Percentiles rank a stretch among this genome's conserved stretches.
Conservation (phyloP, 2,888 invertebrate genomes). For the Leucozona laternaria region DNA sequence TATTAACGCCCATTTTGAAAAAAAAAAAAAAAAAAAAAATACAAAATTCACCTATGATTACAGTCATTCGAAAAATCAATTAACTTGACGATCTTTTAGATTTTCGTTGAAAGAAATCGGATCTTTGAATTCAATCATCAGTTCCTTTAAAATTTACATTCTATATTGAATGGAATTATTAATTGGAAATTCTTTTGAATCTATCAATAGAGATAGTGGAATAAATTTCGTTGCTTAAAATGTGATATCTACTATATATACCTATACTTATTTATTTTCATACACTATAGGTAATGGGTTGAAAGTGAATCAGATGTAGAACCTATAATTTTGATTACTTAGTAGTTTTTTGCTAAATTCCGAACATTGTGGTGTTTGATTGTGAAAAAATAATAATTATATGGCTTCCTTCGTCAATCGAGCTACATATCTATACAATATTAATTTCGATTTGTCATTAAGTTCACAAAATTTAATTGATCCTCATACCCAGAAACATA, state of each 20-base stretch:
- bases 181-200: slow-evolving; percentile 28
- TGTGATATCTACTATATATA: neutral
- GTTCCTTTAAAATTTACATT: neutral
- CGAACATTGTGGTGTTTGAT: neutral
- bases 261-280: neutral
- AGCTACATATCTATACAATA: too few relatives aligned
- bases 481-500: too few relatives aligned
- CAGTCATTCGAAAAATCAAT: slow-evolving; percentile 69
- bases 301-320: neutral
- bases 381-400: neutral
- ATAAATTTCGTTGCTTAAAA: neutral
- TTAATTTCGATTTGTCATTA: too few relatives aligned
- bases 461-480: too few relatives aligned
- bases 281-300: neutral
- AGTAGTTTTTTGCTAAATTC: neutral
- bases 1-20: slow-evolving; percentile 58
- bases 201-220: neutral
- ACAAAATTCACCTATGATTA: slow-evolving; percentile 51
- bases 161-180: slow-evolving; percentile 10
- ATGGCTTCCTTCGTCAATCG: too few relatives aligned
- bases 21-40: slow-evolving; percentile 31
- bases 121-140: neutral
- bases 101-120: slow-evolving; percentile 19
- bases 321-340: slow-evolving; percentile 17
- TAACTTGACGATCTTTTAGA: slow-evolving; percentile 61